Conservation (phyloP, 2,797 vertebrate species). For the Mionectes olivaceus region DNA sequence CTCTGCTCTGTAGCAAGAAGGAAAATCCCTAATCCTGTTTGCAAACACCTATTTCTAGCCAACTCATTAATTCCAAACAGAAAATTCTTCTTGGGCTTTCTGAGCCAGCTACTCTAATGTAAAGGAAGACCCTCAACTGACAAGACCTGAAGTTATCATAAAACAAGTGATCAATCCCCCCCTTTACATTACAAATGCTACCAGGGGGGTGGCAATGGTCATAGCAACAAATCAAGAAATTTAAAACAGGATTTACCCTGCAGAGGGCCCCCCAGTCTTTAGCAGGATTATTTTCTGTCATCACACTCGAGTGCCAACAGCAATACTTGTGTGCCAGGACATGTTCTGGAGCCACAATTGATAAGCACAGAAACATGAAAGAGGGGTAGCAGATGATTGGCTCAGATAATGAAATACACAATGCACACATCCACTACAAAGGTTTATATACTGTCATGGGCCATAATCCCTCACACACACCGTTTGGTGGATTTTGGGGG, state of each 20-base stretch:
- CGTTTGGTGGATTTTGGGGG: neutral
- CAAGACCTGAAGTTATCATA: neutral
- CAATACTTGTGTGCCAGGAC: neutral
- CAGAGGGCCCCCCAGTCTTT: neutral
- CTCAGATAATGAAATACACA: rapidly evolving
- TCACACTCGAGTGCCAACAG: neutral
- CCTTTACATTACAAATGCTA: neutral
- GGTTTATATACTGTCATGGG: rapidly evolving
- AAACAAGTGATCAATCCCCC: rapidly evolving
- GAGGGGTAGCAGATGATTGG: neutral
- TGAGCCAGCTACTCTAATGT: neutral
- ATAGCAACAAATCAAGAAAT: neutral
- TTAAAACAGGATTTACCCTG: neutral
- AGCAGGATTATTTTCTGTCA: neutral
- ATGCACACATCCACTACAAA: too few species aligned
- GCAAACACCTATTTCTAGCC: neutral
- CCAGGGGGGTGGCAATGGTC: neutral
- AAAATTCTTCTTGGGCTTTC: neutral
- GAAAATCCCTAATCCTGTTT: neutral
- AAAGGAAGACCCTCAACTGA: neutral
- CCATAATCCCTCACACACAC: neutral
- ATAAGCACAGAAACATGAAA: neutral
- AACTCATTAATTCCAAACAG: neutral
- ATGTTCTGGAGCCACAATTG: neutral
- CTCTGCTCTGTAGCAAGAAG: neutral